Percentiles rank a stretch among this genome's conserved stretches.
Evolutionary conservation across 2,797 vertebrate species (phyloP).

Genomic region (Brachyrhaphis roseni): DNA sequence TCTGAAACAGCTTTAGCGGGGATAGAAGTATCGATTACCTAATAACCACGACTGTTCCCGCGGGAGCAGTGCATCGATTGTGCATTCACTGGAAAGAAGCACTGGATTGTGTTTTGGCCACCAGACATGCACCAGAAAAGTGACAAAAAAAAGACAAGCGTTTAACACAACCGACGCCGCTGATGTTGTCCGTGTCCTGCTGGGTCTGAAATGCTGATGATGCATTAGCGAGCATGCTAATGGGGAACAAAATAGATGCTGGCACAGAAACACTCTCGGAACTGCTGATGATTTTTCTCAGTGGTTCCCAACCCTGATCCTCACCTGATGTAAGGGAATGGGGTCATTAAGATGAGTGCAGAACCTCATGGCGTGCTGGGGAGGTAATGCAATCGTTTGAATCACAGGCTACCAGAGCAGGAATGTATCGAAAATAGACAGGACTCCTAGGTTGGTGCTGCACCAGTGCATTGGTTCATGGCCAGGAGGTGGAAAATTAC

Average conservation of each 20-base stretch:
- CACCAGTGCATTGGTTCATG: neutral
- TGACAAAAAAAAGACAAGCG: neutral
- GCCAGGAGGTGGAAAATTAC: neutral
- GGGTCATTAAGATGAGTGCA: neutral
- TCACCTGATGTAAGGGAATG: neutral
- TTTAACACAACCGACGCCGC: neutral
- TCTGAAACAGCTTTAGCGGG: conserved; percentile 56
- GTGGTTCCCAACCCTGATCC: neutral
- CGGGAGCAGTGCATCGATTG: conserved; percentile 55
- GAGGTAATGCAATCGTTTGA: neutral
- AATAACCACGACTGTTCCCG: conserved; percentile 53
- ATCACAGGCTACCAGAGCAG: neutral
- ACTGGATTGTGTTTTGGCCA: conserved; percentile 9
- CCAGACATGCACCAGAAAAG: conserved; percentile 2
- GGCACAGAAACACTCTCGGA: neutral
- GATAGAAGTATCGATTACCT: conserved; percentile 63
- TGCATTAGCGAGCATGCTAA: neutral
- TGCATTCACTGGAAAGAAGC: conserved; percentile 46
- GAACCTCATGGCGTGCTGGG: neutral
- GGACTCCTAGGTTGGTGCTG: neutral
- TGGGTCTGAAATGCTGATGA: neutral
- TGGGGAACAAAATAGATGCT: neutral
- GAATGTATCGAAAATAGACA: neutral
- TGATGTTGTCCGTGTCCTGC: neutral
- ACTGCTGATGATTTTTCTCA: neutral